A percentile compares a stretch with the other conserved stretches of the same genome.
These are phyloP conservation scores for Oscheius sp. DNA, from an alignment of 2,888 invertebrate species.

Conservation along the genomic window DNA sequence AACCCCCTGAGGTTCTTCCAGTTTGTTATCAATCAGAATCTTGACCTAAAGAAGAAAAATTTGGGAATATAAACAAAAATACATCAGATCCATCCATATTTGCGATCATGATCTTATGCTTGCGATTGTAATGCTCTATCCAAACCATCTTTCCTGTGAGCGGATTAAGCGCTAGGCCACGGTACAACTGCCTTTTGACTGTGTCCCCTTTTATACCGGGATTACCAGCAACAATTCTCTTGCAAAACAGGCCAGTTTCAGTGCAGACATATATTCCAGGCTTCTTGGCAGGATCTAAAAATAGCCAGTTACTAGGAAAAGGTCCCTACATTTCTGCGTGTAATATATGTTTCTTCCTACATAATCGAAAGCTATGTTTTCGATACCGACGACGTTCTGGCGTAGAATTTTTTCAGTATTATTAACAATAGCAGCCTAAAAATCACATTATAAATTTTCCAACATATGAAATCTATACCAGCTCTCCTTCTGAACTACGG, in stretches of 20 bases:
- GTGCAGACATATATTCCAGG: constrained; percentile 55
- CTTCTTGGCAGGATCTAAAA: constrained; percentile 46
- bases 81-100: constrained; percentile 94
- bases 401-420: constrained; percentile 44
- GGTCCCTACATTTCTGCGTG: constrained; percentile 50
- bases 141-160: constrained; percentile 51
- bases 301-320: too few species aligned
- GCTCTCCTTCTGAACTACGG: constrained; percentile 41
- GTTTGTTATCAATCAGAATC: constrained; percentile 54
- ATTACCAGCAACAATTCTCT: constrained; percentile 44
- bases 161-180: constrained; percentile 58
- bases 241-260: constrained; percentile 53
- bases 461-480: constrained; percentile 13
- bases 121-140: constrained; percentile 75
- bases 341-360: constrained; percentile 53
- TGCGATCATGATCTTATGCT: constrained; percentile 89
- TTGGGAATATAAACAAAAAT: neutral
- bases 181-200: constrained; percentile 38
- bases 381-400: constrained; percentile 49
- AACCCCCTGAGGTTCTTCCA: constrained; percentile 51
- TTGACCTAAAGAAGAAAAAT: constrained; percentile 37
- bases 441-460: neutral
- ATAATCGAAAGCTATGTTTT: constrained; percentile 58
- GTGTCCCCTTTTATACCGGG: neutral
- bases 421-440: constrained; percentile 38